Percentiles rank a stretch among this genome's conserved stretches.
These are phyloP conservation scores for Hirtodrosophila duncani DNA, from an alignment of 2,888 invertebrate species.

Conservation along the genomic window DNA sequence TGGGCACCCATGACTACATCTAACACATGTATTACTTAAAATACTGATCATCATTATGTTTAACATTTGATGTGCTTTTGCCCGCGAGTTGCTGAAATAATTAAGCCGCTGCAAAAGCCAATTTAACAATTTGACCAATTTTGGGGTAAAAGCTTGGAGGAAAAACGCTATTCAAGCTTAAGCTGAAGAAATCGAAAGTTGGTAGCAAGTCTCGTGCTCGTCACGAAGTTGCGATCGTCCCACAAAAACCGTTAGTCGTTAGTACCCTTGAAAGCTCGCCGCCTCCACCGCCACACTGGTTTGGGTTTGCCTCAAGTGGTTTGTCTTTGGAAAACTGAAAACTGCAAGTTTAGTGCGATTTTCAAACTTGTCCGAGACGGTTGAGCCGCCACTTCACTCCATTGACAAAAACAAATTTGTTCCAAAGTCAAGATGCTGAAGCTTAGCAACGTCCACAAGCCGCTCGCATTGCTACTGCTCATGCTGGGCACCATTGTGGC, in stretches of 20 bases:
- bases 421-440: conserved; percentile 26
- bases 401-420: conserved; percentile 10
- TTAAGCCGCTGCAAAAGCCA: conserved; percentile 21
- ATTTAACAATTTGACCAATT: conserved; percentile 41
- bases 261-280: conserved; percentile 67
- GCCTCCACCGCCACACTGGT: conserved; percentile 4
- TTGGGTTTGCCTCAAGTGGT: conserved; percentile 61
- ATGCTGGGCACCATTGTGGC: conserved; percentile 39
- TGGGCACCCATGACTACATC: conserved; percentile 17
- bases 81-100: too few relatives aligned
- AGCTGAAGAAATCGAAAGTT: conserved; percentile 59
- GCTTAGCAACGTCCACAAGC: conserved; percentile 16
- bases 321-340: conserved; percentile 48
- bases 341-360: conserved; percentile 63
- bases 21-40: conserved; percentile 27
- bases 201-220: conserved; percentile 7
- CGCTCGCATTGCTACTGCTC: conserved; percentile 29
- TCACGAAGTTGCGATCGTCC: conserved; percentile 8
- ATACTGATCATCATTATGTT: conserved; percentile 36
- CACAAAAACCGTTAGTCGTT: conserved; percentile 34
- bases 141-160: conserved; percentile 8
- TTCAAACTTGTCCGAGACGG: conserved; percentile 55
- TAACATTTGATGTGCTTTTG: conserved; percentile 25
- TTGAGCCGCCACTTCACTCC: conserved; percentile 25
- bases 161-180: conserved; percentile 31